phyloP scores from a whole-genome alignment of 1,140 invertebrate genomes.

The Aphidius gifuensis region DNA sequence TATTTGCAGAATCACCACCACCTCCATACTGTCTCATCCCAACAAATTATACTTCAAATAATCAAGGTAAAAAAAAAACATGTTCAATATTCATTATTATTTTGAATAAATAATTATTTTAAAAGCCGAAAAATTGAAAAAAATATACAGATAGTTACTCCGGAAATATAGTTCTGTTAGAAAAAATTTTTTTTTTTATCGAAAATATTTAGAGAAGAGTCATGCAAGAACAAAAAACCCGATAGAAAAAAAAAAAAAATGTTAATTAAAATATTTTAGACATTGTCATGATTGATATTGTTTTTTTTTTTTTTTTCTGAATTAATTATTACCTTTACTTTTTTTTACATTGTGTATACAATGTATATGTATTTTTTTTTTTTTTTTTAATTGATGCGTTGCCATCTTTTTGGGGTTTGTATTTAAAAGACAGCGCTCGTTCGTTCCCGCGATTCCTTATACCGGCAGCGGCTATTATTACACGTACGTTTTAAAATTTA shows the following conservation, averaged over 20 bases:
- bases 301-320: too few species aligned
- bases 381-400: neutral
- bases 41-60: conserved; percentile 61
- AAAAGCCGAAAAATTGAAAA: too few species aligned
- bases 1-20: conserved; percentile 65
- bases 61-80: conserved; percentile 61
- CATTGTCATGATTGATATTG: too few species aligned
- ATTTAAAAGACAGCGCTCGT: conserved; percentile 14
- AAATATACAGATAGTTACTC: too few species aligned
- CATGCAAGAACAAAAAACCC: neutral
- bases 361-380: conserved; percentile 12
- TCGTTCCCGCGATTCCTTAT: conserved; percentile 19
- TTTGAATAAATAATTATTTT: too few species aligned
- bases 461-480: conserved; percentile 26
- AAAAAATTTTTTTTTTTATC: conserved; percentile 18
- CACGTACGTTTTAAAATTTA: conserved; percentile 12
- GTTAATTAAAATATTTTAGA: conserved; percentile 6
- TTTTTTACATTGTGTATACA: too few species aligned
- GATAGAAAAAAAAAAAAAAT: neutral
- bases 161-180: too few species aligned
- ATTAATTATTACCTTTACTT: too few species aligned
- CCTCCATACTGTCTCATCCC: conserved; percentile 69
- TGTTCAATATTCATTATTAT: too few species aligned
- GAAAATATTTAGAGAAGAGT: neutral
- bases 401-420: conserved; percentile 2